phyloP scores from a whole-genome alignment of 2,113 vertebrate species.

The Pithys albifrons region DNA sequence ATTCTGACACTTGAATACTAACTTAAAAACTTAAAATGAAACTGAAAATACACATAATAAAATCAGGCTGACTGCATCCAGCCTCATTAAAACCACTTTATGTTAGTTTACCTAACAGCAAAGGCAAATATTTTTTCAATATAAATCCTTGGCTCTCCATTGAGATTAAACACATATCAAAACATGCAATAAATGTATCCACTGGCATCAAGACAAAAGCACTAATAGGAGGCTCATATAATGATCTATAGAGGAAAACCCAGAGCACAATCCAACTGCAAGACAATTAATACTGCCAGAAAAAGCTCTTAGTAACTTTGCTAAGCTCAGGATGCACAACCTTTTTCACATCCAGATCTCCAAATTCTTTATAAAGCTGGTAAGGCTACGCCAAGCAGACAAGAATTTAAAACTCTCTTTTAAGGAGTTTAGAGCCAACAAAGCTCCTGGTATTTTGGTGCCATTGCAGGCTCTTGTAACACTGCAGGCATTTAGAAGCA shows the following conservation, averaged over 20 bases:
- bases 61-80: not conserved
- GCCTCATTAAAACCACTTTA: not conserved
- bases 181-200: not conserved
- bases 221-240: not conserved
- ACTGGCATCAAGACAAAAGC: not conserved
- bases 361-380: conserved; percentile 36
- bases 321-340: not conserved
- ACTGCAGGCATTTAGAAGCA: conserved; percentile 24
- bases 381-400: not conserved
- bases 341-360: not conserved
- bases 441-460: conserved; percentile 53
- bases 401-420: conserved; percentile 62
- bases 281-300: not conserved
- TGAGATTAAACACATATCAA: not conserved
- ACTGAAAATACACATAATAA: not conserved
- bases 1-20: not conserved
- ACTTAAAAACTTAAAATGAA: not conserved
- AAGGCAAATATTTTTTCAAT: not conserved
- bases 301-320: not conserved
- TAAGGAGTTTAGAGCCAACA: conserved; percentile 64
- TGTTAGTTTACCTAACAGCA: not conserved
- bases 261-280: not conserved
- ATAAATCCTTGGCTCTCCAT: not conserved
- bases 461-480: conserved; percentile 32
- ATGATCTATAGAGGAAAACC: not conserved